Conservation (phyloP, 1,140 invertebrate genomes). For the Cotesia glomerata region DNA sequence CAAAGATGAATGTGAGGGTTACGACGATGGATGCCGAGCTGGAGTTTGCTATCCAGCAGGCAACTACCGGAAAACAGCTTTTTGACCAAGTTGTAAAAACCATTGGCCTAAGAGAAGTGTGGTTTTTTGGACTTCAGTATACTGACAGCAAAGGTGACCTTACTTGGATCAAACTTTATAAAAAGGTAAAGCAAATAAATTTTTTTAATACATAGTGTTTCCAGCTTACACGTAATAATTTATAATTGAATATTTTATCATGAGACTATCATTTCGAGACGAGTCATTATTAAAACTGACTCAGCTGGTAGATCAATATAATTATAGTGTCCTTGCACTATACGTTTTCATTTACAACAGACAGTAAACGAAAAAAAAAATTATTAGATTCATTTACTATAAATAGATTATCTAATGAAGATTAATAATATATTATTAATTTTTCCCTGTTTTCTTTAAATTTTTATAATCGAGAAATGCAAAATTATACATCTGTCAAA, state of each 20-base stretch:
- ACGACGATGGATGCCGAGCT: slow-evolving; percentile 99
- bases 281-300: too few species aligned
- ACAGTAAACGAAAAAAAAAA: neutral
- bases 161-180: slow-evolving; percentile 99
- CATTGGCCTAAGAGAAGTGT: slow-evolving; percentile 97
- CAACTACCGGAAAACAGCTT: slow-evolving; percentile 98
- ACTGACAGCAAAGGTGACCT: slow-evolving; percentile 96
- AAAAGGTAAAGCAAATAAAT: slow-evolving; percentile 80
- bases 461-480: too few species aligned
- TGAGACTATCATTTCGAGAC: too few species aligned
- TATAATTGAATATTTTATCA: too few species aligned
- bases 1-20: slow-evolving; percentile 95
- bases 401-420: too few species aligned
- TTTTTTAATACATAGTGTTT: neutral
- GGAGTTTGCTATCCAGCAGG: slow-evolving; percentile 99
- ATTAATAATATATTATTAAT: too few species aligned
- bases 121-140: slow-evolving; percentile 99
- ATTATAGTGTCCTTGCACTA: too few species aligned
- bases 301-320: too few species aligned
- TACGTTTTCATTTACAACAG: neutral
- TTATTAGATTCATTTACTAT: too few species aligned
- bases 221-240: neutral
- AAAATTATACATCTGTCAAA: too few species aligned
- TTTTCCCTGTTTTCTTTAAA: too few species aligned
- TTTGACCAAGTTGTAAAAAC: slow-evolving; percentile 99